phyloP scores from a whole-genome alignment of 1,140 invertebrate species.

The Psix sp. region DNA sequence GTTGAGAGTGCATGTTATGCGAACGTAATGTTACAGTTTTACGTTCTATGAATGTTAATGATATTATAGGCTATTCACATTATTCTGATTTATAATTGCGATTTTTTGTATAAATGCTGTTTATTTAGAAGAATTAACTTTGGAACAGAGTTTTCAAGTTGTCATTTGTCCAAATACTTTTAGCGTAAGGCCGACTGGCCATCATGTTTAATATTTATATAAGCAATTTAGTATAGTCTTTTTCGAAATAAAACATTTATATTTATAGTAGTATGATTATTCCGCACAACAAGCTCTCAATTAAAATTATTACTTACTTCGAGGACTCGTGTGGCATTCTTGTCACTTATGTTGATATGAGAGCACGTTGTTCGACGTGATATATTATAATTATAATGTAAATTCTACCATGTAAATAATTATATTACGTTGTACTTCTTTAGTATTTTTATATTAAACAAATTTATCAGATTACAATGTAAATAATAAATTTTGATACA shows the following conservation, averaged over 20 bases:
- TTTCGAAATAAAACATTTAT: too few relatives aligned
- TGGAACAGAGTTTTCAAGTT: slow-evolving; percentile 1
- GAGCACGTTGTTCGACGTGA: slow-evolving; percentile 18
- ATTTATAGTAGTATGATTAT: background rate
- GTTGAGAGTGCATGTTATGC: slow-evolving; percentile 24
- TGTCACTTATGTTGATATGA: slow-evolving; percentile 8
- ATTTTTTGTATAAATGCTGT: slow-evolving; percentile 15
- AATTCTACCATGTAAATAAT: background rate
- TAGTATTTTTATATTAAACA: slow-evolving; percentile 16
- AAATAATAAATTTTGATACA: too few relatives aligned
- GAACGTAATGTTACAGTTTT: slow-evolving; percentile 46
- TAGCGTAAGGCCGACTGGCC: too few relatives aligned
- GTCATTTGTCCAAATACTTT: too few relatives aligned
- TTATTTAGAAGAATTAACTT: slow-evolving; percentile 4
- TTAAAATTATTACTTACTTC: slow-evolving; percentile 5
- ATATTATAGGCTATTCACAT: too few relatives aligned
- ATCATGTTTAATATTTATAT: too few relatives aligned
- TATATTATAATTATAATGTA: slow-evolving; percentile 26
- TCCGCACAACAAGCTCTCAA: slow-evolving; percentile 24
- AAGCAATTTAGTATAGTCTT: too few relatives aligned
- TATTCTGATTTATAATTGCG: too few relatives aligned
- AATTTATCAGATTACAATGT: too few relatives aligned
- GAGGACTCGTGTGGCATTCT: slow-evolving; percentile 11
- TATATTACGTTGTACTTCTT: background rate
- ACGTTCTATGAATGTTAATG: slow-evolving; percentile 4